Conservation (phyloP, 1,140 invertebrate genomes). For the Macrosteles quadrilineatus region DNA sequence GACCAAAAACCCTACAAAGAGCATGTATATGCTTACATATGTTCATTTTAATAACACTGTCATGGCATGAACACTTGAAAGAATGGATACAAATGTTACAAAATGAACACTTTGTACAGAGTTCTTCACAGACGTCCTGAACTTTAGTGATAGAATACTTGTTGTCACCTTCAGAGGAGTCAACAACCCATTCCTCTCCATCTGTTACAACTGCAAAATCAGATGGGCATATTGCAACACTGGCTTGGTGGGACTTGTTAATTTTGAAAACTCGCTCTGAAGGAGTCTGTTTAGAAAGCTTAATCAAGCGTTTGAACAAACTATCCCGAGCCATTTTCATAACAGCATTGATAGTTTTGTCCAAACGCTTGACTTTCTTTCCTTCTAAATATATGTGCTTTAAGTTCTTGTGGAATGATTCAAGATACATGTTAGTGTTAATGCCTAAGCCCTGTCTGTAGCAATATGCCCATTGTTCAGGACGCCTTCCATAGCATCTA, state of each 20-base stretch:
- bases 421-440: conserved; percentile 24
- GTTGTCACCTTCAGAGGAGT: not conserved
- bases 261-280: not conserved
- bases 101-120: not conserved
- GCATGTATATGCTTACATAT: not conserved
- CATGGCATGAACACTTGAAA: not conserved
- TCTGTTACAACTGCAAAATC: not conserved
- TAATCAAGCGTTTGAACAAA: conserved; percentile 30
- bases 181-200: not conserved
- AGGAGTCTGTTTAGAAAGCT: not conserved
- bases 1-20: not conserved
- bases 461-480: conserved; percentile 28
- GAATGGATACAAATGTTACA: not conserved
- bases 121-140: not conserved
- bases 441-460: conserved; percentile 4
- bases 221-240: not conserved
- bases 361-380: conserved; percentile 24
- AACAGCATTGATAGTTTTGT: conserved; percentile 23
- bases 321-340: conserved; percentile 23
- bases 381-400: conserved; percentile 26
- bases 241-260: not conserved
- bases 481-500: not conserved
- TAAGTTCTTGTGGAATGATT: conserved; percentile 2
- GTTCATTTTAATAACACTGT: not conserved
- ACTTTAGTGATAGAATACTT: not conserved